Evolutionary conservation across 92 coral and sea anemone genomes (phyloP).

Genomic region (Parazoanthus darwini): DNA sequence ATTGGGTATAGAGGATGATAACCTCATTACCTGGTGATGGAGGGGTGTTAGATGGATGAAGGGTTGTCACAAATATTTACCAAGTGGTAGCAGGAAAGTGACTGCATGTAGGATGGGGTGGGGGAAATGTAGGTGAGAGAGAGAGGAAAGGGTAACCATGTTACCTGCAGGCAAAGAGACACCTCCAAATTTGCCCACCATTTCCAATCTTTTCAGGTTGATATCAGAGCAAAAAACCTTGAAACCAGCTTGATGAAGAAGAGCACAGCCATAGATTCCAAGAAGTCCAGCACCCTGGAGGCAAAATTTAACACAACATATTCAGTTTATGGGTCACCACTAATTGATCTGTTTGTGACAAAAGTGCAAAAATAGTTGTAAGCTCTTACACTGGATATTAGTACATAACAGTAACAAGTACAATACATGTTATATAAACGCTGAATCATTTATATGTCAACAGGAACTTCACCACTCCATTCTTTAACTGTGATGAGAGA

Average conservation of each 20-base stretch:
- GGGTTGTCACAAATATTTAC: not conserved
- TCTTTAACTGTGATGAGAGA: no score
- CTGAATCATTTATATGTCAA: no score
- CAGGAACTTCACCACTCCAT: no score
- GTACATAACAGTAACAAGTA: no score
- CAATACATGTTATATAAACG: no score
- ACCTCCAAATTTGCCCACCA: constrained; percentile 80
- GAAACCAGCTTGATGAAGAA: constrained; percentile 87
- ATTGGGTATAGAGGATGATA: no score
- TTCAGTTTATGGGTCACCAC: not conserved
- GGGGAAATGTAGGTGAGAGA: not conserved
- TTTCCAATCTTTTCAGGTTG: constrained; percentile 69
- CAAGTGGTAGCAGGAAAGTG: not conserved
- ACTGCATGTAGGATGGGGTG: not conserved
- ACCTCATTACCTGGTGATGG: no score
- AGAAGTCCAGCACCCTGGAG: constrained; percentile 90
- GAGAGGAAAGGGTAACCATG: not conserved
- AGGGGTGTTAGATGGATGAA: no score
- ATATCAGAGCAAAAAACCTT: constrained; percentile 90
- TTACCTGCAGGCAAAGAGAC: constrained; percentile 80
- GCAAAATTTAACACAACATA: not conserved
- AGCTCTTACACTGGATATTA: no score
- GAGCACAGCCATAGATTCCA: constrained; percentile 90
- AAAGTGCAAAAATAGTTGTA: no score
- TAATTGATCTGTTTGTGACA: not conserved